Base-by-base conservation (phyloP, 2,888 invertebrate genomes). In the Arrhopalites spinosus region DNA sequence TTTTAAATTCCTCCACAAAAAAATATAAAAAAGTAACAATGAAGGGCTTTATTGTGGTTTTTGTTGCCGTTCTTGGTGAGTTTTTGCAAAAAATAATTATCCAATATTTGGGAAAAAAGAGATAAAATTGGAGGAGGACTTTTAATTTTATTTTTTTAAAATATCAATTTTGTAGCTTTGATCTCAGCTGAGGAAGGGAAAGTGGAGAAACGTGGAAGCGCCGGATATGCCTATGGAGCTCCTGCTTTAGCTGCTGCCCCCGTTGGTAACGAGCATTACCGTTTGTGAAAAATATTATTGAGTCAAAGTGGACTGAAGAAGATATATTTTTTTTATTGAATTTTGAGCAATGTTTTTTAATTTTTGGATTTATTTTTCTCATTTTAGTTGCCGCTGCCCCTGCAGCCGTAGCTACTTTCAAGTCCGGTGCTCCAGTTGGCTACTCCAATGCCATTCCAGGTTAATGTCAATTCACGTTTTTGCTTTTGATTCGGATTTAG, bases 381-480 rank as follows among this genome's bases (percentile, higher is more conserved):
- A 30, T 45, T 61, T 25, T 43, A 68, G 73, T 59, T 47, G 71
- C 61, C 50, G 67, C 63, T 25, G 72, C 76, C 29, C 72, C 76
- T 15, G 75, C 69, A n/a, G 72, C 76, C n/a, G 72, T 68, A 20
- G 72, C 67, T 25, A 67, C 70, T 25, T 72, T 25, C 68, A 76
- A 72, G 45, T 73, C 67, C 0, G 64, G 63, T n/a, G 76, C 76
- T 2, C 78, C 78, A 27, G 76, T 78, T 17, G 76, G 77, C 17
- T 81, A 81, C 68, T 78, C 78, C 17, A 79, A 81, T 36, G 75
- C 78, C 11, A 36, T 36, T 36, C 36, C 36, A 36, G 36, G 36
- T 36, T 7, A 3, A 36, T n/a, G n/a, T n/a, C 36, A 36, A 7
- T 36, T 36, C 5, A 36, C 36, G 5, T 36, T 36, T 7, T 36